Percentiles rank a stretch among this genome's conserved stretches.
Evolutionary conservation across 2,888 invertebrate species (phyloP).

Genomic region (Troides oblongomaculatus): DNA sequence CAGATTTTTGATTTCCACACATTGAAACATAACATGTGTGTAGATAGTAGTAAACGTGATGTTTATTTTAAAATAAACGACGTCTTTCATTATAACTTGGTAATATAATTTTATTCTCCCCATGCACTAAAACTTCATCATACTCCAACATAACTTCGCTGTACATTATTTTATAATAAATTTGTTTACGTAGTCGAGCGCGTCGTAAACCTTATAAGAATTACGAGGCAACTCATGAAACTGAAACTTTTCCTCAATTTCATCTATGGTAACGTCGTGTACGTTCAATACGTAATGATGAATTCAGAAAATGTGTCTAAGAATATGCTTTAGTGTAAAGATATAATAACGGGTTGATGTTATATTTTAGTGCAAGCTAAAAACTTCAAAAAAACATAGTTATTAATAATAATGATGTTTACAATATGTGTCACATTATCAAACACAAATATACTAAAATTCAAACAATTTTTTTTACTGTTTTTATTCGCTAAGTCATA

Average conservation of each 20-base stretch:
- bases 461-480: conserved; percentile 26
- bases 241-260: conserved; percentile 25
- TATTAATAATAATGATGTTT: no score
- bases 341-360: not conserved
- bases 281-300: not conserved
- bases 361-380: not conserved
- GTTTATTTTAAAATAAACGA: not conserved
- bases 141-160: conserved; percentile 10
- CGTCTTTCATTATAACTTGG: conserved; percentile 3
- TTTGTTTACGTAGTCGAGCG: conserved; percentile 44
- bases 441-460: conserved; percentile 53
- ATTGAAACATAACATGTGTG: not conserved
- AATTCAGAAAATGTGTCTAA: not conserved
- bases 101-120: not conserved
- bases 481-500: conserved; percentile 2
- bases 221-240: conserved; percentile 43
- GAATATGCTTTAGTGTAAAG: not conserved
- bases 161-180: conserved; percentile 32
- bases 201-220: conserved; percentile 45
- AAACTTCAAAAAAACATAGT: not conserved
- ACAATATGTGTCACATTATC: conserved; percentile 40
- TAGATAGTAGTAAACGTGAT: not conserved
- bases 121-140: conserved; percentile 26
- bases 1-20: not conserved
- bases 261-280: not conserved